A percentile compares a stretch with the other conserved stretches of the same genome.
phyloP scores from a whole-genome alignment of 2,113 vertebrate species.

The Catharus fuscescens region DNA sequence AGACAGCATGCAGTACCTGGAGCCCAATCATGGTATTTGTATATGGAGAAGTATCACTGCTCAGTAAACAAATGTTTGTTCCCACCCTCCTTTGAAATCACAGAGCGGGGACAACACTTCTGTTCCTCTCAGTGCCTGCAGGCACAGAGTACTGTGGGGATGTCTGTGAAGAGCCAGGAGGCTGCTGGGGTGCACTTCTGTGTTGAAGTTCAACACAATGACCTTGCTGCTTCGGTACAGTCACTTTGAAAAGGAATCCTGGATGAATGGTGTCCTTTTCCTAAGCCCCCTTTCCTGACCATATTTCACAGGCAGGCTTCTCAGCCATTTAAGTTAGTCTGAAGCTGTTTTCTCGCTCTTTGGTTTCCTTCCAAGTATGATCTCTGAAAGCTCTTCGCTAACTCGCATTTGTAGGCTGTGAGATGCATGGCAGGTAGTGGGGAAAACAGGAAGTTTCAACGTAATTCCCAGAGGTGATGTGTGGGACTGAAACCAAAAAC shows the following conservation, averaged over 20 bases:
- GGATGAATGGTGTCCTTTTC: background rate
- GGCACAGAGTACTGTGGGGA: background rate
- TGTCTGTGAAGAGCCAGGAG: background rate
- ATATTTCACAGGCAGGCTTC: background rate
- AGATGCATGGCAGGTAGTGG: background rate
- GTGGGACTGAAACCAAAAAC: slow-evolving; percentile 3
- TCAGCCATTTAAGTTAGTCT: background rate
- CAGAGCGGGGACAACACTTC: background rate
- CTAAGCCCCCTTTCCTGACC: background rate
- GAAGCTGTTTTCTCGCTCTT: background rate
- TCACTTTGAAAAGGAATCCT: background rate
- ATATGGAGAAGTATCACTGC: background rate
- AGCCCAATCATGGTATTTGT: background rate
- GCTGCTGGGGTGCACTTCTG: background rate
- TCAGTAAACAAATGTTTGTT: background rate
- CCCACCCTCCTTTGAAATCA: background rate
- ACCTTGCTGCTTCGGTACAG: background rate
- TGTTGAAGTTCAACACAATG: rapidly evolving
- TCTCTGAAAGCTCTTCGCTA: background rate
- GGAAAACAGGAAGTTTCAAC: slow-evolving; percentile 29
- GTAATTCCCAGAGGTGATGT: slow-evolving; percentile 30
- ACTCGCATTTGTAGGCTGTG: background rate
- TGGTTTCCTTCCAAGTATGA: background rate
- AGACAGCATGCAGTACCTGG: background rate
- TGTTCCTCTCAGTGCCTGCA: background rate